Percentiles rank a stretch among this genome's conserved stretches.
Conservation (phyloP, 1,140 invertebrate species). For the Thaumetopoea pityocampa region DNA sequence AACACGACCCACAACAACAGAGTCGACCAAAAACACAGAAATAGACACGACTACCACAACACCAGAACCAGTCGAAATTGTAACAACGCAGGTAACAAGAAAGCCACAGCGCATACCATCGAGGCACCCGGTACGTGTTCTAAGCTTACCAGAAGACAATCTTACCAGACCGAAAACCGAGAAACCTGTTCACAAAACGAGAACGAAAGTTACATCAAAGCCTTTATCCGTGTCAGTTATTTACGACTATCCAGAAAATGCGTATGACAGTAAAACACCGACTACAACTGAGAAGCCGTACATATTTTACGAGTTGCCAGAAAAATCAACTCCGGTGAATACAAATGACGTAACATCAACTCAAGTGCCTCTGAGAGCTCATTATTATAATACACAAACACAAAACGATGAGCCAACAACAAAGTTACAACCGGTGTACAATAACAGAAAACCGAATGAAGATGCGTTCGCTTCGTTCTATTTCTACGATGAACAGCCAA, state of each 20-base stretch:
- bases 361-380: conserved; percentile 77
- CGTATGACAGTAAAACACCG: conserved; percentile 57
- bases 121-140: conserved; percentile 47
- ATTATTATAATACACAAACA: conserved; percentile 75
- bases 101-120: conserved; percentile 54
- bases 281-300: conserved; percentile 69
- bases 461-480: conserved; percentile 76
- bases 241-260: conserved; percentile 59
- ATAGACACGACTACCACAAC: conserved; percentile 55
- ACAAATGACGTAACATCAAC: conserved; percentile 73
- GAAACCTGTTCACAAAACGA: conserved; percentile 60
- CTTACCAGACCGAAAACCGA: conserved; percentile 55
- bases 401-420: conserved; percentile 76
- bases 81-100: conserved; percentile 49
- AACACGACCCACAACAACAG: conserved; percentile 58
- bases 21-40: conserved; percentile 59
- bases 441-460: conserved; percentile 60
- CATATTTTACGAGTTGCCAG: conserved; percentile 67
- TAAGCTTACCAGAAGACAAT: conserved; percentile 54
- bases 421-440: conserved; percentile 65
- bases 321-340: conserved; percentile 43
- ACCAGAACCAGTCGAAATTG: conserved; percentile 42
- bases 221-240: conserved; percentile 64
- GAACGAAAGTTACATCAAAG: conserved; percentile 69
- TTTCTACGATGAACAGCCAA: conserved; percentile 77